Evolutionary conservation across 2,113 vertebrate species (phyloP), one percentile per base, ranked within the genome.

Genomic region (Dolichallabes microphthalmus): DNA sequence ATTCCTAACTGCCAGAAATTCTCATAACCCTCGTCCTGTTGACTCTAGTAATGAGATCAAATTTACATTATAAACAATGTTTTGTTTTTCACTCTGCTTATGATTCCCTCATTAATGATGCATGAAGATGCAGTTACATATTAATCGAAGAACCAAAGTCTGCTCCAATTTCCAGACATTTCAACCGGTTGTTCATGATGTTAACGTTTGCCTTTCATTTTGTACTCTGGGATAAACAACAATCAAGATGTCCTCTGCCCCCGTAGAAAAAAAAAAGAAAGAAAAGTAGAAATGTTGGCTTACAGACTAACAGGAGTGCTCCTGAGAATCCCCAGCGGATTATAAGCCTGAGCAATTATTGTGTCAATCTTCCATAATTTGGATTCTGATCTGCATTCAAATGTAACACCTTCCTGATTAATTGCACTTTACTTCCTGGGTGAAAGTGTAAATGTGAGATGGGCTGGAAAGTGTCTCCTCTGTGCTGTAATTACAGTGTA

Each of bases 401-500:
- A 77, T 30, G 30, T 17, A 77, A 77, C 52, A 77, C n/a, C 52
- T 30, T 77, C 52, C 75, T 57, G 27, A 57, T 78, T 58, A 78
- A 78, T 58, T 77, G 4, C 15, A 78, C 15, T 78, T 58, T 22
- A 58, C 57, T 57, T 77, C n/a, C n/a, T 58, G 52, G 39, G 50
- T 71, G 66, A 52, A 63, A 27, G 25, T 66, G 78, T 55, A 64
- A 1, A 30, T 52, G 78, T 50, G 66, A 17, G 39, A 83, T 27
- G 39, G 13, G 22, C 35, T 17, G 55, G 76, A 80, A 60, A 71
- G 14, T 25, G 80, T 85, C 55, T 82, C 60, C 61, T 81, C 82
- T 52, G 32, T 77, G 64, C 82, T 58, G 57, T 82, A 85, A 88
- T 88, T 84, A 84, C 76, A 53, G 39, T 81, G 83, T 83, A n/a